Evolutionary conservation across 2,888 invertebrate genomes (phyloP).

Genomic region (Tyria jacobaeae): DNA sequence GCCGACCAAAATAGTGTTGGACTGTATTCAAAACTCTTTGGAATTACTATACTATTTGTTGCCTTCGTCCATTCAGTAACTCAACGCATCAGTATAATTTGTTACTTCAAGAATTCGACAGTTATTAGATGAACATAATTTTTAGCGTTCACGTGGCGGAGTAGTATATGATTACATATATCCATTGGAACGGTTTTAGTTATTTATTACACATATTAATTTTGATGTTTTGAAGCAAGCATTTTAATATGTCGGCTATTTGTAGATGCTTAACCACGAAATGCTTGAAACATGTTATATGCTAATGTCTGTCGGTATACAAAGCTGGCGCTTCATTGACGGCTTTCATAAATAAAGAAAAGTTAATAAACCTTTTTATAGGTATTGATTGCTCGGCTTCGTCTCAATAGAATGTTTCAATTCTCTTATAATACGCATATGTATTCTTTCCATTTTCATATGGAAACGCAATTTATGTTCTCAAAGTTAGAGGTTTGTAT

Average conservation of each 20-base stretch:
- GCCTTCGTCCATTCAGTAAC: constrained; percentile 82
- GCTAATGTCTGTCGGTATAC: constrained; percentile 42
- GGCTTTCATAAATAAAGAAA: constrained; percentile 5
- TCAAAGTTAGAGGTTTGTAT: no score
- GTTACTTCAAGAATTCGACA: constrained; percentile 74
- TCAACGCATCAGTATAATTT: constrained; percentile 77
- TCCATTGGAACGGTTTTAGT: constrained; percentile 50
- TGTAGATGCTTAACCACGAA: constrained; percentile 45
- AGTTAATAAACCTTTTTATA: constrained; percentile 7
- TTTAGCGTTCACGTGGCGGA: constrained; percentile 54
- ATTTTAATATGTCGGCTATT: constrained; percentile 56
- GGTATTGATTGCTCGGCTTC: not conserved
- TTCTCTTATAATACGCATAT: not conserved
- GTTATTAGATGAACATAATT: constrained; percentile 76
- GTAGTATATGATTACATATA: constrained; percentile 60
- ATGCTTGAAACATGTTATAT: constrained; percentile 37
- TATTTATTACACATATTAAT: constrained; percentile 62
- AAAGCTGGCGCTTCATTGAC: constrained; percentile 23
- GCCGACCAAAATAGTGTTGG: constrained; percentile 83
- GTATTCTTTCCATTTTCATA: not conserved
- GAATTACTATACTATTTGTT: constrained; percentile 85
- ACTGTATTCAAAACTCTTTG: constrained; percentile 85
- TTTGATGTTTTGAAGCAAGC: constrained; percentile 53
- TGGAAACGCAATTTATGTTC: no score
- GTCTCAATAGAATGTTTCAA: not conserved